Evolutionary conservation across 2,797 vertebrate species (phyloP).

Genomic region (Acanthornis magna): DNA sequence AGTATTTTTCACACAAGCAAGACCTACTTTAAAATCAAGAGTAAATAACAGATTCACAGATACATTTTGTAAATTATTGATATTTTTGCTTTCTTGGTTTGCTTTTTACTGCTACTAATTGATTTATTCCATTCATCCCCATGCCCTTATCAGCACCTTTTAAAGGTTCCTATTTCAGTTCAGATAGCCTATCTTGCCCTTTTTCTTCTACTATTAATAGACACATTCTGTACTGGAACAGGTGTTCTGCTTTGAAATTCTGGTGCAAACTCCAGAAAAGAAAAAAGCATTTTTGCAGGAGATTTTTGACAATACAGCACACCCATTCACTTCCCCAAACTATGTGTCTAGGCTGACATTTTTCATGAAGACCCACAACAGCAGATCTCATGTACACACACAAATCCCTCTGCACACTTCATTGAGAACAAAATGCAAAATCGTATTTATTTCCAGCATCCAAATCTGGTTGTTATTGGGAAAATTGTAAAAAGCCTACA

Average conservation of each 20-base stretch:
- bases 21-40: background rate
- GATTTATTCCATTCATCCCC: background rate
- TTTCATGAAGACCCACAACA: background rate
- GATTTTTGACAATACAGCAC: background rate
- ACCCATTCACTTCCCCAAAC: background rate
- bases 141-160: background rate
- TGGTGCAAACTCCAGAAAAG: background rate
- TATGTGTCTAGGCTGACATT: background rate
- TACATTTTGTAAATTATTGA: background rate
- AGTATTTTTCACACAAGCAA: background rate
- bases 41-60: background rate
- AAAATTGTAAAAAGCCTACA: background rate
- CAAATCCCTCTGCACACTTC: background rate
- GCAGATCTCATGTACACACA: background rate
- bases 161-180: background rate
- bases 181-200: background rate
- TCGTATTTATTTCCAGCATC: background rate
- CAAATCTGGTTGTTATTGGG: background rate
- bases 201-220: conserved; percentile 3
- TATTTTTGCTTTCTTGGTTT: background rate
- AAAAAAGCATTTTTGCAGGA: background rate
- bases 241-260: background rate
- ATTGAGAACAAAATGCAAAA: background rate
- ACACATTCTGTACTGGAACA: background rate
- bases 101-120: background rate